Conservation (phyloP, 2,113 vertebrate species). For the Oreochromis niloticus region DNA sequence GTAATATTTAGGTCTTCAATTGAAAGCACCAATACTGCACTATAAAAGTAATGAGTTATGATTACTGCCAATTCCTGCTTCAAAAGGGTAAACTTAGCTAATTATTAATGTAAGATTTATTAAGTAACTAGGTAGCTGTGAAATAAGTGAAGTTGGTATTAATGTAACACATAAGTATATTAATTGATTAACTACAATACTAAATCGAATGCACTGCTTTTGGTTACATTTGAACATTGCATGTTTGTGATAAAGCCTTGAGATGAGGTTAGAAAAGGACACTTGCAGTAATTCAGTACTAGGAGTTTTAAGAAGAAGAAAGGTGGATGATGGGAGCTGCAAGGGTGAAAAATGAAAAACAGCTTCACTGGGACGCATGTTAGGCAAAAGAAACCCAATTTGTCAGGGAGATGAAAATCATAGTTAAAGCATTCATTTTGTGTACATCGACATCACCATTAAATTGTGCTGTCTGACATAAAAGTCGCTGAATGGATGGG, state of each 20-base stretch:
- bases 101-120: not conserved
- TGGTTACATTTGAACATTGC: not conserved
- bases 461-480: conserved; percentile 60
- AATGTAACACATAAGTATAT: not conserved
- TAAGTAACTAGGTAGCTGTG: not conserved
- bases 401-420: conserved; percentile 57
- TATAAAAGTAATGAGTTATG: not conserved
- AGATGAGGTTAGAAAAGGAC: not conserved
- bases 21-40: not conserved
- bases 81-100: not conserved
- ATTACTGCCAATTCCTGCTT: not conserved
- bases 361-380: not conserved
- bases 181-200: not conserved
- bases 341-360: conserved; percentile 19
- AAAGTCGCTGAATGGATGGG: conserved; percentile 64
- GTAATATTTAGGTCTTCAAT: not conserved
- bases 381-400: conserved; percentile 35
- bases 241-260: not conserved
- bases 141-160: not conserved
- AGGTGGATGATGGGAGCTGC: not conserved
- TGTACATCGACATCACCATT: conserved; percentile 49
- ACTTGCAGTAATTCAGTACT: conserved; percentile 6
- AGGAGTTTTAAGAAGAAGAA: conserved; percentile 18
- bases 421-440: conserved; percentile 54
- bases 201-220: not conserved